Percentiles rank a stretch among this genome's conserved stretches.
phyloP scores from a whole-genome alignment of 2,888 invertebrate species.

The Andricus quercusramuli region DNA sequence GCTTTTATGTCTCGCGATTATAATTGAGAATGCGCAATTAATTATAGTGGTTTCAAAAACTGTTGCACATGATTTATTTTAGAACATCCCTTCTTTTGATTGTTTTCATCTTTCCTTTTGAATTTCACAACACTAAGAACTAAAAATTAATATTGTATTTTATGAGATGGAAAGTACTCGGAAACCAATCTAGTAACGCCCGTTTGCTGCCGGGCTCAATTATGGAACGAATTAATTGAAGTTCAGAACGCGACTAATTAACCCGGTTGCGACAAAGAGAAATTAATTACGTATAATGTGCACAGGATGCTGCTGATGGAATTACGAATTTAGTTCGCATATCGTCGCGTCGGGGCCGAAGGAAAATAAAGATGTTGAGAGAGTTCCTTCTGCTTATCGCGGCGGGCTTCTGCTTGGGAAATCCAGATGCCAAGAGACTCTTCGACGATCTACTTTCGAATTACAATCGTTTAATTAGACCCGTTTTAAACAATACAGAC shows the following conservation, averaged over 20 bases:
- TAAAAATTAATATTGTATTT: background rate
- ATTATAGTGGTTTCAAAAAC: too few species aligned
- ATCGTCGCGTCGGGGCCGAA: constrained; percentile 22
- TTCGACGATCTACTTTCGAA: constrained; percentile 97
- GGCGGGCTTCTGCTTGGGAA: constrained; percentile 65
- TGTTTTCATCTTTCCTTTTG: too few species aligned
- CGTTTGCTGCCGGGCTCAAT: constrained; percentile 21
- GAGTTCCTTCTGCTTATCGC: constrained; percentile 62
- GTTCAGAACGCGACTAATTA: constrained; percentile 27
- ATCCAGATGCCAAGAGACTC: constrained; percentile 89
- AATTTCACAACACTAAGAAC: too few species aligned
- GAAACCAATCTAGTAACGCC: background rate
- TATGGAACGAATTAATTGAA: constrained; percentile 41
- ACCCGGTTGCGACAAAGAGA: constrained; percentile 36
- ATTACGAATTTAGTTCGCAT: constrained; percentile 46
- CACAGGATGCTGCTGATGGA: constrained; percentile 56
- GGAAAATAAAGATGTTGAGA: constrained; percentile 62
- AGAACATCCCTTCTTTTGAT: too few species aligned
- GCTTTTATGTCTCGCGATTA: too few species aligned
- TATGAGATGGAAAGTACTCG: background rate
- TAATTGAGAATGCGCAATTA: too few species aligned
- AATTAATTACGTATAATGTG: constrained; percentile 46
- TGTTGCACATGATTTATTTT: too few species aligned
- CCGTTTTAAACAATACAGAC: constrained; percentile 96
- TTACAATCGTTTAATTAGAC: constrained; percentile 97